A percentile compares a stretch with the other conserved stretches of the same genome.
phyloP scores from a whole-genome alignment of 2,797 vertebrate genomes.

The Tamandua tetradactyla region DNA sequence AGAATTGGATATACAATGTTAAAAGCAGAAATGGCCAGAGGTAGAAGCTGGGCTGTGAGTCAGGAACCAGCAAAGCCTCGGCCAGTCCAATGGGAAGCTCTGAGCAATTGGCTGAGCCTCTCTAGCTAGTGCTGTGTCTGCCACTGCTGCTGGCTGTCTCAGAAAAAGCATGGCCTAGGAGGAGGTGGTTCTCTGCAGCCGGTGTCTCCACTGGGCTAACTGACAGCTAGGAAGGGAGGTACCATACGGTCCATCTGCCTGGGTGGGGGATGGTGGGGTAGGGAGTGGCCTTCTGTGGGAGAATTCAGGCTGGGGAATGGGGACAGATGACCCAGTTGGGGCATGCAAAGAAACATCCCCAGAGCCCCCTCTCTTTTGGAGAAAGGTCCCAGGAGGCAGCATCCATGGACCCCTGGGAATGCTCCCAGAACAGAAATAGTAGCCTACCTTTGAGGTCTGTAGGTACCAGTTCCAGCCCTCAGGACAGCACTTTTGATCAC shows the following conservation, averaged over 20 bases:
- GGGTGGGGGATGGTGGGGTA: too few species aligned
- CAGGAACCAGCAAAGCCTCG: neutral
- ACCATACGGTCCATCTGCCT: neutral
- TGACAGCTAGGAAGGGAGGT: neutral
- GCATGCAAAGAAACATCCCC: neutral
- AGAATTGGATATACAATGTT: neutral
- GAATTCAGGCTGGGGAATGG: neutral
- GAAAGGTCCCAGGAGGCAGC: neutral
- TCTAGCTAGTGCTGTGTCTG: too few species aligned
- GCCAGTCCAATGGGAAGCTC: neutral
- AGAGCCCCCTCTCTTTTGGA: neutral
- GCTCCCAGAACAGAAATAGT: neutral
- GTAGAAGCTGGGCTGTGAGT: neutral
- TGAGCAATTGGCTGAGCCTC: neutral
- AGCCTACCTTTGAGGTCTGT: neutral
- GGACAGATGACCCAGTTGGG: neutral
- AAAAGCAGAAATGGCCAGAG: neutral
- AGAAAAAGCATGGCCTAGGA: accelerated
- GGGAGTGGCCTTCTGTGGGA: neutral
- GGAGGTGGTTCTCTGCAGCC: neutral
- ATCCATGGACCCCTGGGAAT: neutral
- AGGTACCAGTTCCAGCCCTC: neutral
- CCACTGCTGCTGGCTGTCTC: neutral
- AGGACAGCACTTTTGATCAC: too few species aligned
- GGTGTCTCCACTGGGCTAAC: too few species aligned